Percentiles rank a stretch among this genome's conserved stretches.
These are phyloP conservation scores for Aphaenogaster rudis DNA, from an alignment of 1,140 invertebrate genomes.

Conservation along the genomic window DNA sequence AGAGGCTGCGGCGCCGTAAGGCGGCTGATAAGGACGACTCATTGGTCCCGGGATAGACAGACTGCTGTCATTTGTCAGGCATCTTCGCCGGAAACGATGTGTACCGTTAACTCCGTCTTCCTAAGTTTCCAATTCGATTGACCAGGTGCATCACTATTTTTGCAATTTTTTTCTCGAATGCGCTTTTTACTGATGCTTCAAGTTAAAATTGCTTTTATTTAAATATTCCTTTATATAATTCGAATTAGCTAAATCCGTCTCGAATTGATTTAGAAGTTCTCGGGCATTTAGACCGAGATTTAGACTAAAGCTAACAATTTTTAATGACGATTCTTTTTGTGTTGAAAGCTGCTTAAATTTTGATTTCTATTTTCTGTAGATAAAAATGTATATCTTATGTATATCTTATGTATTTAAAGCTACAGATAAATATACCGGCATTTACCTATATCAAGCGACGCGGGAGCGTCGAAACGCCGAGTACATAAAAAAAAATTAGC, in stretches of 20 bases:
- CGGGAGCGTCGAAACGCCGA: no score
- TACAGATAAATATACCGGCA: not conserved
- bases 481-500: no score
- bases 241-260: not conserved
- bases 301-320: not conserved
- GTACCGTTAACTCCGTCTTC: constrained; percentile 56
- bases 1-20: constrained; percentile 67
- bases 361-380: not conserved
- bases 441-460: not conserved
- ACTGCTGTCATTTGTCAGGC: constrained; percentile 80
- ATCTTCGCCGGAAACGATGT: constrained; percentile 55
- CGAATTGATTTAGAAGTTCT: not conserved
- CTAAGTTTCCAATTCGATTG: constrained; percentile 63
- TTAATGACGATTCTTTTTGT: not conserved
- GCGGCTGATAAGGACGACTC: constrained; percentile 77
- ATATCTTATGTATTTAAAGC: not conserved
- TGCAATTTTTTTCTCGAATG: constrained; percentile 18
- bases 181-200: not conserved
- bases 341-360: not conserved
- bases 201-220: constrained; percentile 18
- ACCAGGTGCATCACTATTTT: constrained; percentile 58
- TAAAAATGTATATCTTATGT: not conserved
- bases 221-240: not conserved
- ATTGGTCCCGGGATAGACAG: constrained; percentile 78
- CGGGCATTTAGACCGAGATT: not conserved